These are phyloP conservation scores for Coptotermes formosanus DNA, from an alignment of 1,140 invertebrate genomes.

Conservation along the genomic window DNA sequence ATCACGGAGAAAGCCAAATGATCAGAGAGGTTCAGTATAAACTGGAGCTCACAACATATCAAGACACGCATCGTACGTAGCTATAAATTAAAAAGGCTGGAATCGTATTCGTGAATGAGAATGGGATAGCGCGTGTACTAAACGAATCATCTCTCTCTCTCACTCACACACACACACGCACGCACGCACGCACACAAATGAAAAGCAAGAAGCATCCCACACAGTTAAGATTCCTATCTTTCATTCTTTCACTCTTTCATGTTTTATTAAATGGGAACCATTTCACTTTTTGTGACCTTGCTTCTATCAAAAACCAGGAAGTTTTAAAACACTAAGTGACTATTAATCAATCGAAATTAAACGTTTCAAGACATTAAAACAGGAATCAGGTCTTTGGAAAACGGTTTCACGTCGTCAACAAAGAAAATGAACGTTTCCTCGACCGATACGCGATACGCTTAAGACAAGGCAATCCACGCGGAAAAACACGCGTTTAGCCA, in stretches of 20 bases:
- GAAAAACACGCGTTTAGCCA: neutral
- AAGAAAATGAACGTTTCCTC: neutral
- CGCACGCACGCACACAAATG: no score
- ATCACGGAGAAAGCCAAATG: neutral
- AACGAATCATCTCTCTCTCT: no score
- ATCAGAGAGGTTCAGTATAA: neutral
- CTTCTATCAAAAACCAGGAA: neutral
- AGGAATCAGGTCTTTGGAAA: neutral
- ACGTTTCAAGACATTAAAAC: neutral
- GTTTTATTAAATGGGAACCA: neutral
- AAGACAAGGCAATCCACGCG: neutral
- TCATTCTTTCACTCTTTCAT: no score
- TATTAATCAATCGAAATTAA: neutral
- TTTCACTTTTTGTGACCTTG: neutral
- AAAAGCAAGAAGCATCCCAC: neutral
- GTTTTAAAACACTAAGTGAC: conserved; percentile 7
- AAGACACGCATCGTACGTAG: neutral
- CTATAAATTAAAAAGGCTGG: neutral
- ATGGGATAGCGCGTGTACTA: neutral
- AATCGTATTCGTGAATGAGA: neutral
- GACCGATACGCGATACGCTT: neutral
- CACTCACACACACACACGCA: no score
- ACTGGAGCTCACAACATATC: neutral
- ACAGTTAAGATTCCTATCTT: neutral
- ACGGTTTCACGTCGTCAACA: neutral